Percentiles rank a stretch among this genome's conserved stretches.
Conservation (phyloP, 2,797 vertebrate genomes). For the Typhlichthys eigenmanni region DNA sequence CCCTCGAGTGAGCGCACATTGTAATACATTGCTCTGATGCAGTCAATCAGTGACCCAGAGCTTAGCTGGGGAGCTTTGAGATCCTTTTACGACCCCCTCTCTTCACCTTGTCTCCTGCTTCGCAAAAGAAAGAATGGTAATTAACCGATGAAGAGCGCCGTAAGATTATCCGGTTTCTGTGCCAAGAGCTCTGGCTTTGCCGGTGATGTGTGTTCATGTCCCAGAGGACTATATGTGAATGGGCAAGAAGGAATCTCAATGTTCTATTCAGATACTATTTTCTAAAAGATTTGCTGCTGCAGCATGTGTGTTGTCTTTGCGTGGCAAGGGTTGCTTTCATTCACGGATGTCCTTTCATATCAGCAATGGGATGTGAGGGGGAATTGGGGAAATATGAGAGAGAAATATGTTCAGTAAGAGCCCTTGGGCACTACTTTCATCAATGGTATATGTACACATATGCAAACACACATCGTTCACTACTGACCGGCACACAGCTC, state of each 20-base stretch:
- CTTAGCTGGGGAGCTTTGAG: constrained; percentile 72
- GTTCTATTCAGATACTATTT: constrained; percentile 60
- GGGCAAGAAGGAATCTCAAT: constrained; percentile 65
- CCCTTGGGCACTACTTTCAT: constrained; percentile 33
- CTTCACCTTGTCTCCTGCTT: constrained; percentile 55
- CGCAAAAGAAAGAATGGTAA: constrained; percentile 74
- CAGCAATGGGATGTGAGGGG: constrained; percentile 1
- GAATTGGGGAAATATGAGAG: constrained; percentile 37
- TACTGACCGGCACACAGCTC: constrained; percentile 26
- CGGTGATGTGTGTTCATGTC: constrained; percentile 62
- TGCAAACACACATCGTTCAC: neutral
- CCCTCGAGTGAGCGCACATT: constrained; percentile 67
- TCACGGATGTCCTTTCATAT: constrained; percentile 58
- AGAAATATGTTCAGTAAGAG: constrained; percentile 30
- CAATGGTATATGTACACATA: constrained; percentile 5
- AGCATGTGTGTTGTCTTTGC: constrained; percentile 17
- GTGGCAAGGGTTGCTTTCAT: constrained; percentile 30
- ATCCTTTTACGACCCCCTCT: constrained; percentile 64
- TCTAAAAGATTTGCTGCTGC: constrained; percentile 17
- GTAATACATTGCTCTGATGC: constrained; percentile 60
- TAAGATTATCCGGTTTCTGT: constrained; percentile 68
- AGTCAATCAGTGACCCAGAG: constrained; percentile 75
- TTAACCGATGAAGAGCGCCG: constrained; percentile 79
- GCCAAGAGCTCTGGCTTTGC: constrained; percentile 50
- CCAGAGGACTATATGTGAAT: constrained; percentile 59